phyloP scores from a whole-genome alignment of 2,113 vertebrate species.

The Xiphophorus couchianus region DNA sequence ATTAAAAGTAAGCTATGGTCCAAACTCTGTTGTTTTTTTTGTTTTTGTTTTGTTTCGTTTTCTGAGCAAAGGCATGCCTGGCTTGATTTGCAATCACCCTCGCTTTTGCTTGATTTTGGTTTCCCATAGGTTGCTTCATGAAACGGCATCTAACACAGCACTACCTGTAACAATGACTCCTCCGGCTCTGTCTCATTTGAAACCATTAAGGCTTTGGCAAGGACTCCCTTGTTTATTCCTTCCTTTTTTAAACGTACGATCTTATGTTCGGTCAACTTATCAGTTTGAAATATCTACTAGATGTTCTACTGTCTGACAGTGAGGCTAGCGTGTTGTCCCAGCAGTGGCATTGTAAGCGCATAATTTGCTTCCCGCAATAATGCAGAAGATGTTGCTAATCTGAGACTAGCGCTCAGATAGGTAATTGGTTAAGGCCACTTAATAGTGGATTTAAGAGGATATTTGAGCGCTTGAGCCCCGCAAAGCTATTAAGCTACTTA shows the following conservation, averaged over 20 bases:
- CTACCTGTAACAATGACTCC: slow-evolving; percentile 30
- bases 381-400: slow-evolving; percentile 58
- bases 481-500: slow-evolving; percentile 78
- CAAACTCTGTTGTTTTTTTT: slow-evolving; percentile 64
- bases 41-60: slow-evolving; percentile 31
- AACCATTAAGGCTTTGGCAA: slow-evolving; percentile 14
- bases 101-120: slow-evolving; percentile 75
- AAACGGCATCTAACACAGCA: slow-evolving; percentile 68
- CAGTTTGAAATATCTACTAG: slow-evolving; percentile 20
- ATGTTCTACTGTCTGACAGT: slow-evolving; percentile 15
- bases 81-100: slow-evolving; percentile 78
- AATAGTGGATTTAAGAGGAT: slow-evolving; percentile 74
- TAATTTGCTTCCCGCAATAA: slow-evolving; percentile 63
- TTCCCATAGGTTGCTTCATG: slow-evolving; percentile 70
- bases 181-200: slow-evolving; percentile 23
- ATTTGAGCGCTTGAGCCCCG: slow-evolving; percentile 60
- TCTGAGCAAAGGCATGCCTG: slow-evolving; percentile 78
- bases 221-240: slow-evolving; percentile 17
- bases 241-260: neutral
- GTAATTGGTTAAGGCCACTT: slow-evolving; percentile 75
- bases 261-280: slow-evolving; percentile 14
- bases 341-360: slow-evolving; percentile 52
- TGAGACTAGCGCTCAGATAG: slow-evolving; percentile 49
- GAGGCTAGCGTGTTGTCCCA: slow-evolving; percentile 48
- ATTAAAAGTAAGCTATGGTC: slow-evolving; percentile 86